Percentiles rank a stretch among this genome's conserved stretches.
These are phyloP conservation scores for Takifugu rubripes DNA, from an alignment of 2,797 vertebrate genomes.

Conservation along the genomic window DNA sequence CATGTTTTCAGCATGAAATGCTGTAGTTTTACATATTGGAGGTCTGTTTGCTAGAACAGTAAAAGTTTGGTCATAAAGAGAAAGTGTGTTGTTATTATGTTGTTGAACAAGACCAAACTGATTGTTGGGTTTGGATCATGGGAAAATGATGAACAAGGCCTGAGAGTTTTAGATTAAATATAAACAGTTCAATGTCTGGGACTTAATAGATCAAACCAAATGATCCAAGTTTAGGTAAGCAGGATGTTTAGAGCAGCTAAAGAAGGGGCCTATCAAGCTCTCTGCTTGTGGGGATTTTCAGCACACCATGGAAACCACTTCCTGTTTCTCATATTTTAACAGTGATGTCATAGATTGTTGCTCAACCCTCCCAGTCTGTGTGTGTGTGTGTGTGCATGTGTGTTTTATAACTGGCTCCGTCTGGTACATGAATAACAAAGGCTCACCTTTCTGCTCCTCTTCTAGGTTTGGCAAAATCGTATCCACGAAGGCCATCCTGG, in stretches of 20 bases:
- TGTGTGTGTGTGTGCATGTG: constrained; percentile 49
- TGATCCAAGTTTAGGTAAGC: neutral
- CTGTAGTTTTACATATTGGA: too few species aligned
- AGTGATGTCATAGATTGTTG: constrained; percentile 75
- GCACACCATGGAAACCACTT: constrained; percentile 69
- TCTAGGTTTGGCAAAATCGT: constrained; percentile 98
- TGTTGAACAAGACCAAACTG: too few species aligned
- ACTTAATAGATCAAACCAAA: neutral
- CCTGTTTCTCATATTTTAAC: constrained; percentile 73
- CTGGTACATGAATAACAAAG: constrained; percentile 55
- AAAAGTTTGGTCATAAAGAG: too few species aligned
- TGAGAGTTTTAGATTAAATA: too few species aligned
- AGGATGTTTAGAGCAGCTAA: constrained; percentile 14
- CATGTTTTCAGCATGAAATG: too few species aligned
- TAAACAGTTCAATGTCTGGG: too few species aligned
- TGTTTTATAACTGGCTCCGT: constrained; percentile 62
- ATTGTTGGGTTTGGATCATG: constrained; percentile 15
- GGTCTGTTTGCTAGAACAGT: too few species aligned
- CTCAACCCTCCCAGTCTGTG: constrained; percentile 58
- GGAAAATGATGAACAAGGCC: constrained; percentile 1
- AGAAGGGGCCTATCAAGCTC: constrained; percentile 42
- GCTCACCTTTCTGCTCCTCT: constrained; percentile 55
- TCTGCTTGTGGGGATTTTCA: constrained; percentile 57
- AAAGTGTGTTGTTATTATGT: too few species aligned
- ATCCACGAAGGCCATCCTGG: constrained; percentile 98